Conservation (phyloP, 1,140 invertebrate genomes). For the Chlorops oryzae region DNA sequence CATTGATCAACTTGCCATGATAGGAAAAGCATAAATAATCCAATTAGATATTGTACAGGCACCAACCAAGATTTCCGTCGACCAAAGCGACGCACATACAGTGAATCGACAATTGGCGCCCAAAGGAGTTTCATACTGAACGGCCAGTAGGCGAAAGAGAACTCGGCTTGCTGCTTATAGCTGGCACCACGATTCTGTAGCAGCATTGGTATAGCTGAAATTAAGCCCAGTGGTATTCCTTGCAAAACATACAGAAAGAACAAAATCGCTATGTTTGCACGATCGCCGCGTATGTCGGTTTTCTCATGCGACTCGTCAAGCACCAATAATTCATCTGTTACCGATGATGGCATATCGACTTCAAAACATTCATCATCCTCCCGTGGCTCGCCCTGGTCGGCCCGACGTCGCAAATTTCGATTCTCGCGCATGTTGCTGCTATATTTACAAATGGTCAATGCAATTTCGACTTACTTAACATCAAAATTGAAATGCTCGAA, state of each 20-base stretch:
- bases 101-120: slow-evolving; percentile 95
- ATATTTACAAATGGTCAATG: too few relatives aligned
- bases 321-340: neutral
- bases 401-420: too few relatives aligned
- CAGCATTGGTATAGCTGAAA: slow-evolving; percentile 89
- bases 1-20: slow-evolving; percentile 68
- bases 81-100: slow-evolving; percentile 78
- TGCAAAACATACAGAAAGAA: slow-evolving; percentile 91
- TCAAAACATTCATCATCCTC: too few relatives aligned
- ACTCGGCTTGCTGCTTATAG: slow-evolving; percentile 94
- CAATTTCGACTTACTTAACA: too few relatives aligned
- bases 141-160: slow-evolving; percentile 97
- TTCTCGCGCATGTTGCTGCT: too few relatives aligned
- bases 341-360: neutral
- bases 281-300: slow-evolving; percentile 62
- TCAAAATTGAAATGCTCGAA: too few relatives aligned
- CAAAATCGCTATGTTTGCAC: slow-evolving; percentile 73
- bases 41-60: slow-evolving; percentile 78
- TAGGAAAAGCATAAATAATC: slow-evolving; percentile 77
- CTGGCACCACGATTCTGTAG: slow-evolving; percentile 84
- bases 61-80: slow-evolving; percentile 96
- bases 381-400: too few relatives aligned
- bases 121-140: slow-evolving; percentile 96
- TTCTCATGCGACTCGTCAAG: slow-evolving; percentile 18
- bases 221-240: slow-evolving; percentile 92